Evolutionary conservation across 2,888 invertebrate species (phyloP), one percentile per base, ranked within the genome.

Genomic region (Limnephilus marmoratus): DNA sequence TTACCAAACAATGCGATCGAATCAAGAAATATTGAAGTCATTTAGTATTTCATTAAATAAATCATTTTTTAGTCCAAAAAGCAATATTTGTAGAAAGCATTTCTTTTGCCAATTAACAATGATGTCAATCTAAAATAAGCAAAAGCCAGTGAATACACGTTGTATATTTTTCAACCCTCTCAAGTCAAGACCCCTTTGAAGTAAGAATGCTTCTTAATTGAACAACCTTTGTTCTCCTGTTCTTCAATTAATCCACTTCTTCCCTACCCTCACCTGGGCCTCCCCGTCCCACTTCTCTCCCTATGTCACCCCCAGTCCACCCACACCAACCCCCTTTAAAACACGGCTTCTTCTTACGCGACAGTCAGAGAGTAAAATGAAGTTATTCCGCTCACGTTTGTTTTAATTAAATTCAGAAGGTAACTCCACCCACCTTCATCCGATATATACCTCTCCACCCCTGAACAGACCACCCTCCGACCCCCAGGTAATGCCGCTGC

Each of bases 391-490:
- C 93, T 92, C 93, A 93, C 93, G 93, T 93, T 93, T 93, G 92
- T 93, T 93, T 93, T 93, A 93, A 93, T 93, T 93, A 93, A 93
- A 93, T 93, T 90, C 93, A 92, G 93, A 93, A 93, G 93, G 93
- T 93, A 53, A 81, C 80, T 68, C 49, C 85, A 53, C 90, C 86
- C 53, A 49, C 68, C 37, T 87, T 81, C 85, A 53, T 34, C 91
- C 87, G 41, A 68, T 41, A 91, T 53, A 89, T 85, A 49, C 53
- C 80, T 81, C 88, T 85, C 91, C 37, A 81, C 80, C 81, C 81
- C 49, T 53, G 12, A 0, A 31, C 37, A n/a, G 81, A 81, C 0
- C 81, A 15, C 31, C 85, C 90, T 24, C 83, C 45, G 45, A 18
- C 29, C 24, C 31, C 81, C 24, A 24, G 45, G 41, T 45, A 37